Percentiles rank a stretch among this genome's conserved stretches.
Evolutionary conservation across 35 echinoderm and acorn worm species (phyloP).

Genomic region (Apostichopus japonicus): DNA sequence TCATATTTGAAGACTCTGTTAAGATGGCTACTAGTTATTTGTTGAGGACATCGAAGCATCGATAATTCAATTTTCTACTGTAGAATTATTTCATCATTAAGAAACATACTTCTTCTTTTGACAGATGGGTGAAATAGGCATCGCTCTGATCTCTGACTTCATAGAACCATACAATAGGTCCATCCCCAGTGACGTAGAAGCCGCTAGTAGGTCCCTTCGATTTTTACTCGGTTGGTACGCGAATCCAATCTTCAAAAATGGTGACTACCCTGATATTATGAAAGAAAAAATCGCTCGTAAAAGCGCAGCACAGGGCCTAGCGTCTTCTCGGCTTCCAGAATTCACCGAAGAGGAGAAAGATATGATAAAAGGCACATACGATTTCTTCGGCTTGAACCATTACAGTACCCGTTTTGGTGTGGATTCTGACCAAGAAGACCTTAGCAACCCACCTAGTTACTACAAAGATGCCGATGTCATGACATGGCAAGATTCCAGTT

Average conservation of each 20-base stretch:
- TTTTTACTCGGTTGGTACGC: constrained; percentile 62
- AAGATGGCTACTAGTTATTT: too few relatives aligned
- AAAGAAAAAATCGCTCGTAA: constrained; percentile 55
- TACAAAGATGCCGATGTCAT: constrained; percentile 60
- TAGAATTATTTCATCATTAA: too few relatives aligned
- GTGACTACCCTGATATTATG: constrained; percentile 63
- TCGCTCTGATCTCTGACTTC: constrained; percentile 17
- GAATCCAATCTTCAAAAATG: constrained; percentile 58
- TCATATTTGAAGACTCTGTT: too few relatives aligned
- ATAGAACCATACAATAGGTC: constrained; percentile 25
- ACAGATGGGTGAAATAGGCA: too few relatives aligned
- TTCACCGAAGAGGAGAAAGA: constrained; percentile 57
- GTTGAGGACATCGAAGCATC: too few relatives aligned
- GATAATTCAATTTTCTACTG: too few relatives aligned
- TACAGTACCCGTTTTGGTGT: constrained; percentile 75
- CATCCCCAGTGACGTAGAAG: constrained; percentile 47
- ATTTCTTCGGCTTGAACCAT: constrained; percentile 89
- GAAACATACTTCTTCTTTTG: too few relatives aligned
- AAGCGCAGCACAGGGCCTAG: constrained; percentile 38
- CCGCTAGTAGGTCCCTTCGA: constrained; percentile 45
- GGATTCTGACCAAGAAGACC: constrained; percentile 10
- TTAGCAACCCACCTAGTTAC: constrained; percentile 57
- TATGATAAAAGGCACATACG: constrained; percentile 40
- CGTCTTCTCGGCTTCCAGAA: constrained; percentile 40
- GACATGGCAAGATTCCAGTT: constrained; percentile 22